Percentiles rank a stretch among this genome's conserved stretches.
Evolutionary conservation across 1,140 invertebrate genomes (phyloP).

Genomic region (Anoplolepis gracilipes): DNA sequence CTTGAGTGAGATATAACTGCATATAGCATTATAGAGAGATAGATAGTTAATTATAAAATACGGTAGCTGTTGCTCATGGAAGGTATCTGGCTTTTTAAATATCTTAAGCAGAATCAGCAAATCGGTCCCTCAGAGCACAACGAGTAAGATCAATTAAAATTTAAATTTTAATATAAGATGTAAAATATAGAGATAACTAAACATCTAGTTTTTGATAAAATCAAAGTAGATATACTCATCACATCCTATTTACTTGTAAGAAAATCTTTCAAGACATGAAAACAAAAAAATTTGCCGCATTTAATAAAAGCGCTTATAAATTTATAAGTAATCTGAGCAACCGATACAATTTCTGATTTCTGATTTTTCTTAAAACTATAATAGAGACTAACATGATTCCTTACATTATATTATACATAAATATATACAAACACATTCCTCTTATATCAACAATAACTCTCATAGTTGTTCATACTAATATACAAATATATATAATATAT

Average conservation of each 20-base stretch:
- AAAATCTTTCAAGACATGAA: conserved; percentile 1
- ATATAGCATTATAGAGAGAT: conserved; percentile 40
- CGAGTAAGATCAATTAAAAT: conserved; percentile 5
- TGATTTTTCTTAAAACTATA: conserved; percentile 68
- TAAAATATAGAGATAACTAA: background rate
- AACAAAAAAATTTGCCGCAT: background rate
- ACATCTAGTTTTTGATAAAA: background rate
- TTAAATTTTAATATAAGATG: background rate
- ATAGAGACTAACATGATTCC: conserved; percentile 69
- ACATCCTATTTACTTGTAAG: background rate
- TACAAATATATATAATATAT: conserved; percentile 70
- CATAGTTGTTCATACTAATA: conserved; percentile 71
- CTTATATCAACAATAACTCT: conserved; percentile 77
- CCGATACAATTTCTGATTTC: conserved; percentile 69
- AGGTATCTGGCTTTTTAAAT: conserved; percentile 58
- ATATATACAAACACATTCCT: conserved; percentile 82
- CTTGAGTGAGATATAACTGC: conserved; percentile 71
- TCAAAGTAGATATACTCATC: background rate
- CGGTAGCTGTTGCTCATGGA: conserved; percentile 67
- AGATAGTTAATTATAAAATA: conserved; percentile 64
- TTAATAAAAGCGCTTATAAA: conserved; percentile 27
- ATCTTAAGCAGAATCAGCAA: conserved; percentile 59
- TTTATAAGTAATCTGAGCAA: conserved; percentile 67
- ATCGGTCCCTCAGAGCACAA: conserved; percentile 59
- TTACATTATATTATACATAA: conserved; percentile 74